phyloP scores from a whole-genome alignment of 2,797 vertebrate species.

The Clarias platycephalus region DNA sequence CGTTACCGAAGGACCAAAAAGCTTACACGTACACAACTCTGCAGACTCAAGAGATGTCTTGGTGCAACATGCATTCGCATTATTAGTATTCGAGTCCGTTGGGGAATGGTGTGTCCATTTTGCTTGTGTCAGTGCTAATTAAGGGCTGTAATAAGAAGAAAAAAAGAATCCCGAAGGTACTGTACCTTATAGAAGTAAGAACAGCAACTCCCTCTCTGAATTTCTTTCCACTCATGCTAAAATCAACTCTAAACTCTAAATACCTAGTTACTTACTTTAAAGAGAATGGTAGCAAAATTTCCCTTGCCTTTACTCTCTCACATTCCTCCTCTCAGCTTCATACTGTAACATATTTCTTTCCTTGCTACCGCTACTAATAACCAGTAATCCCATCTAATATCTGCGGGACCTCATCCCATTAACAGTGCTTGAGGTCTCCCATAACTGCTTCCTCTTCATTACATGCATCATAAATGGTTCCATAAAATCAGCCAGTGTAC shows the following conservation, averaged over 20 bases:
- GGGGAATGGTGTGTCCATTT: conserved; percentile 30
- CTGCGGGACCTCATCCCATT: neutral
- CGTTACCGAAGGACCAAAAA: conserved; percentile 19
- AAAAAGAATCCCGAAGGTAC: conserved; percentile 23
- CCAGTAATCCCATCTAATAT: neutral
- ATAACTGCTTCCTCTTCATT: conserved; percentile 14
- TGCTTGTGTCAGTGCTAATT: conserved; percentile 45
- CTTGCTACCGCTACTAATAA: neutral
- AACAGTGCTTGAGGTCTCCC: conserved; percentile 2
- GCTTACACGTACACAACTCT: conserved; percentile 28
- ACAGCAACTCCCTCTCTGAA: neutral
- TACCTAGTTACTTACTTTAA: neutral
- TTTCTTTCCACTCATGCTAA: neutral
- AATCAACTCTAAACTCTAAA: neutral
- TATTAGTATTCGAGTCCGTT: conserved; percentile 18
- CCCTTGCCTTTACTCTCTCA: neutral
- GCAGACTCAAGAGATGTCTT: conserved; percentile 5
- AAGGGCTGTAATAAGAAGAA: conserved; percentile 32
- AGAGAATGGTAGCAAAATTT: neutral
- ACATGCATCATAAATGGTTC: conserved; percentile 25
- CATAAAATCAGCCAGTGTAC: conserved; percentile 9
- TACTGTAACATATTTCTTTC: neutral
- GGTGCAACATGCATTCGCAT: conserved; percentile 5
- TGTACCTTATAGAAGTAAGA: neutral
- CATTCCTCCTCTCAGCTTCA: neutral